Evolutionary conservation across 1,140 invertebrate genomes (phyloP).

Genomic region (Brachionus asplanchnoidis): DNA sequence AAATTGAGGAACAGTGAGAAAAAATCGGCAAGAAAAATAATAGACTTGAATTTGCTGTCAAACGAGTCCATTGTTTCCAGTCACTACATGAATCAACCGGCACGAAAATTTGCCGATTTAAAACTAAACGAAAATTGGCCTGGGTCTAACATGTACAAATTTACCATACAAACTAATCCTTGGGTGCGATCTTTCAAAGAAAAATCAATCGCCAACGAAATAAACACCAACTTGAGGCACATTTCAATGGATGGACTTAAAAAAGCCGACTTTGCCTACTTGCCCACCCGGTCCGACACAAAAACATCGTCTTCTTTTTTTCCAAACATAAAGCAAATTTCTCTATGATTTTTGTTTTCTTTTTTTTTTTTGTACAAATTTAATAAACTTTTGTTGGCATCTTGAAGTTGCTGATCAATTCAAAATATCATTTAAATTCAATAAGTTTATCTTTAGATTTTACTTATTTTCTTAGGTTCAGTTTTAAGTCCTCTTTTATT

Average conservation of each 20-base stretch:
- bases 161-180: slow-evolving; percentile 22
- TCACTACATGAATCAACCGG: slow-evolving; percentile 25
- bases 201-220: slow-evolving; percentile 7
- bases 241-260: not conserved
- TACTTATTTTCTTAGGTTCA: too few relatives aligned
- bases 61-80: not conserved
- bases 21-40: not conserved
- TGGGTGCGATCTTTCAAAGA: slow-evolving; percentile 35
- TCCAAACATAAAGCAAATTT: slow-evolving; percentile 22
- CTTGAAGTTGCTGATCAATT: too few relatives aligned
- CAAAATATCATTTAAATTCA: too few relatives aligned
- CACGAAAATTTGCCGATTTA: not conserved
- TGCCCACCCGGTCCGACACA: not conserved
- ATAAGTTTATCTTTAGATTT: too few relatives aligned
- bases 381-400: not conserved
- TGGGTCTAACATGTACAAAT: slow-evolving; percentile 23
- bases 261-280: not conserved
- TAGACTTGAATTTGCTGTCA: not conserved
- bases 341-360: too few relatives aligned
- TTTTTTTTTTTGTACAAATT: not conserved
- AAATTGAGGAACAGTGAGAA: not conserved
- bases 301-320: not conserved
- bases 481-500: not conserved
- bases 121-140: slow-evolving; percentile 34
- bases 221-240: not conserved